phyloP scores from a whole-genome alignment of 1,140 invertebrate species.

The Adelges cooleyi region DNA sequence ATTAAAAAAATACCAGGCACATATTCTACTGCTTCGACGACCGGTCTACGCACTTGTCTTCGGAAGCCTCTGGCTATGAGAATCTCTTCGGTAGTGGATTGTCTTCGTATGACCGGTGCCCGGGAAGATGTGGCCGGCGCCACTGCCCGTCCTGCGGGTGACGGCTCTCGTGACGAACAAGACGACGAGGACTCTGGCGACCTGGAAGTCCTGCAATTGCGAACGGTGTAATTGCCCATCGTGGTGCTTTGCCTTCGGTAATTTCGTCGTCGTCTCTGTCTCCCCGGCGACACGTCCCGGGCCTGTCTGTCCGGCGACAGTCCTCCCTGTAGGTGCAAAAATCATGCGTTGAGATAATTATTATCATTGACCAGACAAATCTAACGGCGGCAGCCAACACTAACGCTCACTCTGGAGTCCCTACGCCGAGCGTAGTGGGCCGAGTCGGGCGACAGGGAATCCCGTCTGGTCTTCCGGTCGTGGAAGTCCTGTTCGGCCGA shows the following conservation, averaged over 20 bases:
- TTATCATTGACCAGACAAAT: too few species aligned
- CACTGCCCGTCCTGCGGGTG: constrained; percentile 39
- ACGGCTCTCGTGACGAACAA: constrained; percentile 50
- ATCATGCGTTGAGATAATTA: too few species aligned
- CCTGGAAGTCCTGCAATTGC: constrained; percentile 39
- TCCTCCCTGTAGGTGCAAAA: constrained; percentile 38
- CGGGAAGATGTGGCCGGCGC: constrained; percentile 33
- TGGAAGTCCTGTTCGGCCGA: constrained; percentile 53
- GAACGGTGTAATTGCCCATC: constrained; percentile 43
- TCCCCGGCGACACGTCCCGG: constrained; percentile 38
- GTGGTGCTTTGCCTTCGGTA: constrained; percentile 69
- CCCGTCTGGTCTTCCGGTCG: constrained; percentile 59
- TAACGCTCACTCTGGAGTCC: constrained; percentile 43
- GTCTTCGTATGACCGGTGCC: constrained; percentile 61
- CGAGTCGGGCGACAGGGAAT: constrained; percentile 77
- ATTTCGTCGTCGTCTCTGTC: constrained; percentile 46
- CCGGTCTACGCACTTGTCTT: constrained; percentile 42
- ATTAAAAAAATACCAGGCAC: too few species aligned
- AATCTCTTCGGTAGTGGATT: constrained; percentile 85
- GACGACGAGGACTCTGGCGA: constrained; percentile 61
- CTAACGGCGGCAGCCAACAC: constrained; percentile 26
- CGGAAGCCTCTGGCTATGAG: constrained; percentile 78
- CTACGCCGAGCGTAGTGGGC: constrained; percentile 48
- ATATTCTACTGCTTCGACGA: too few species aligned
- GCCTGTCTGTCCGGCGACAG: constrained; percentile 61